Evolutionary conservation across 2,888 invertebrate genomes (phyloP), one percentile per base, ranked within the genome.

Genomic region (Hedychridium roseum): DNA sequence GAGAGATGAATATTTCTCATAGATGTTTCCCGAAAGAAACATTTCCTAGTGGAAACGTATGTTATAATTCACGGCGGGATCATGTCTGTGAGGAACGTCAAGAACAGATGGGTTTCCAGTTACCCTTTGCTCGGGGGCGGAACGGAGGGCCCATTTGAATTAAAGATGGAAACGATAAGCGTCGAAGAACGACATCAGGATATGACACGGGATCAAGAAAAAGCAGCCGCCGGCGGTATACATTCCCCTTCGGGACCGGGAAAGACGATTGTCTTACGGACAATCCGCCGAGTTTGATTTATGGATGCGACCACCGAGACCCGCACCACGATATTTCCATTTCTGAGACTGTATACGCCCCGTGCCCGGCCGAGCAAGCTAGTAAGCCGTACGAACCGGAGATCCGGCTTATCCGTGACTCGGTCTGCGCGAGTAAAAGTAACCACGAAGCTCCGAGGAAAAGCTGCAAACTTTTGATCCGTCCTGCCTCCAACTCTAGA

Each of bases 161-260:
- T 70, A 67, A 66, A 70, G 70, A 69, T 68, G 68, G 63, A 68
- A 68, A 70, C 67, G 65, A 63, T 64, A 60, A 65, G 52, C 44
- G 54, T 26, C 49, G 52, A 48, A 12, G 26, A 21, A 21, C 12
- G 56, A 54, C n/a, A n/a, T n/a, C n/a, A n/a, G n/a, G n/a, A n/a
- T n/a, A 46, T 56, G 44, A 47, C 23, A 16, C 6, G 28, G 28
- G 35, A 23, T n/a, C n/a, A 18, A 16, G 34, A 41, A 45, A 51
- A 50, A 41, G 50, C 34, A 43, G 38, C 48, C 28, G 46, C 32
- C 30, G 41, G 58, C 54, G 48, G 43, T 31, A 38, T 35, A 37
- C 37, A 35, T 37, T 41, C 48, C 28, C 34, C 42, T 30, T 38
- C 28, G 47, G 18, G 23, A 40, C 16, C 31, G 3, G 14, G 41